phyloP scores from a whole-genome alignment of 2,113 vertebrate species.

The Leptobrachium ailaonicum region DNA sequence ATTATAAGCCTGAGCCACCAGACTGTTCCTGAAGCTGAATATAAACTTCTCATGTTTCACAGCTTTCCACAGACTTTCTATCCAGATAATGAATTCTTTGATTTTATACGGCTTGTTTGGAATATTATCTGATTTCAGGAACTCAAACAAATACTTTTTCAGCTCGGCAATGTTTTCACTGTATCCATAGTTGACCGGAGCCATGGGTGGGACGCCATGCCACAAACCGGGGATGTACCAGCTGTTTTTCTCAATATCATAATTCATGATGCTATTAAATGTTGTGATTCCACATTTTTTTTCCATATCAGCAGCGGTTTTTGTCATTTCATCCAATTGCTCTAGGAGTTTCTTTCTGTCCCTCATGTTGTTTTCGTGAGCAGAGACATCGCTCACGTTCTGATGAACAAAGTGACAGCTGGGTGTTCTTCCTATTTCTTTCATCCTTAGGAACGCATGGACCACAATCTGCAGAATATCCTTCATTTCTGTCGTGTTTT shows the following conservation, averaged over 20 bases:
- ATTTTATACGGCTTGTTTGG: slow-evolving; percentile 36
- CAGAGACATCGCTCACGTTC: slow-evolving; percentile 67
- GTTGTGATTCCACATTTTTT: slow-evolving; percentile 57
- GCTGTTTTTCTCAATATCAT: slow-evolving; percentile 44
- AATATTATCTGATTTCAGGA: slow-evolving; percentile 51
- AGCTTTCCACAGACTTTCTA: slow-evolving; percentile 56
- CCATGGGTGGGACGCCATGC: slow-evolving; percentile 54
- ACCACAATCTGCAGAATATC: slow-evolving; percentile 65
- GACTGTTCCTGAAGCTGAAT: slow-evolving; percentile 51
- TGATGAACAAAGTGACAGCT: slow-evolving; percentile 75
- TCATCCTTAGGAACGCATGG: slow-evolving; percentile 69
- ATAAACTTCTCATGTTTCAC: slow-evolving; percentile 44
- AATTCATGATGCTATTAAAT: slow-evolving; percentile 58
- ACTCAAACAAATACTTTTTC: slow-evolving; percentile 60
- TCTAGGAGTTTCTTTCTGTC: slow-evolving; percentile 65
- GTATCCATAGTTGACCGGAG: slow-evolving; percentile 57
- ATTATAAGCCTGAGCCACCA: slow-evolving; percentile 48
- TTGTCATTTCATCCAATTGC: slow-evolving; percentile 65
- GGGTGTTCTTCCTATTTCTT: slow-evolving; percentile 65
- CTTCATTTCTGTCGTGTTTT: slow-evolving; percentile 58
- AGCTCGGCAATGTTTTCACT: slow-evolving; percentile 55
- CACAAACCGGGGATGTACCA: slow-evolving; percentile 61
- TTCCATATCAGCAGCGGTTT: slow-evolving; percentile 66
- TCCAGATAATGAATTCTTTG: slow-evolving; percentile 56
- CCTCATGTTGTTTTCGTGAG: slow-evolving; percentile 57